Evolutionary conservation across 2,888 invertebrate species (phyloP).

Genomic region (Osedax frankpressi): DNA sequence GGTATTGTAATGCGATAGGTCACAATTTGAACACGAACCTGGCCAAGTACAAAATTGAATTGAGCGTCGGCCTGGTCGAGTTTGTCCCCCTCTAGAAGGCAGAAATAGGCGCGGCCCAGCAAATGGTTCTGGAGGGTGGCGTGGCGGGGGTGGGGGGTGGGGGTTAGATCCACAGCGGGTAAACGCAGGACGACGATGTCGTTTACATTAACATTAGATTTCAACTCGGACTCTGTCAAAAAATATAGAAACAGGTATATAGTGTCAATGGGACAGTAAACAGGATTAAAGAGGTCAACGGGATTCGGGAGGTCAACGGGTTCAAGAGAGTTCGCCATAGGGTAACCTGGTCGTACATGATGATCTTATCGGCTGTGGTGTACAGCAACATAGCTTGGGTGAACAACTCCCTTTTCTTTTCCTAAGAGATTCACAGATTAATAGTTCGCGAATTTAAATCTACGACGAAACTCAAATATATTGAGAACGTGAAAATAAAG

Average conservation of each 20-base stretch:
- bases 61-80: slow-evolving; percentile 99
- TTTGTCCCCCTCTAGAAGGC: slow-evolving; percentile 91
- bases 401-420: slow-evolving; percentile 77
- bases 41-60: slow-evolving; percentile 92
- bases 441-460: too few species aligned
- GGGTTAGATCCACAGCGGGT: background rate
- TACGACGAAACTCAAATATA: too few species aligned
- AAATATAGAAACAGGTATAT: background rate
- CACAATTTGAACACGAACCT: too few species aligned
- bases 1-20: too few species aligned
- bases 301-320: too few species aligned
- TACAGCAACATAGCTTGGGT: slow-evolving; percentile 84
- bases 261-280: background rate
- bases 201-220: too few species aligned
- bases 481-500: too few species aligned
- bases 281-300: too few species aligned
- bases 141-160: background rate
- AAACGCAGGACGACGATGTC: too few species aligned
- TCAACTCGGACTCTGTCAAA: too few species aligned
- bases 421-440: too few species aligned
- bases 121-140: slow-evolving; percentile 66
- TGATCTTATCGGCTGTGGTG: slow-evolving; percentile 95
- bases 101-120: slow-evolving; percentile 91
- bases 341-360: slow-evolving; percentile 95
- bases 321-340: too few species aligned